phyloP scores from a whole-genome alignment of 2,113 vertebrate genomes.

The Azemiops feae region DNA sequence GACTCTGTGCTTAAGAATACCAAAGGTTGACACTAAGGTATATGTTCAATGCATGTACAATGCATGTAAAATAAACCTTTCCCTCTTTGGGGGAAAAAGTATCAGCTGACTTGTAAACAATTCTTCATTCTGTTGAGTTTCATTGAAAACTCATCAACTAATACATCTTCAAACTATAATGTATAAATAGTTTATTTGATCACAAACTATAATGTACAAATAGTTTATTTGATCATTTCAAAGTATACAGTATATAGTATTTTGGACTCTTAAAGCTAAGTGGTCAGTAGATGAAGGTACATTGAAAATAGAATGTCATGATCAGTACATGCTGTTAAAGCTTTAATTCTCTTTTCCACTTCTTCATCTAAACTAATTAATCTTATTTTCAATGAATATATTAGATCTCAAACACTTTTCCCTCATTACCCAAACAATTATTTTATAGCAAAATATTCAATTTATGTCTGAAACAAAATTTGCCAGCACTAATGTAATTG shows the following conservation, averaged over 20 bases:
- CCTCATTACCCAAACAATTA: conserved; percentile 24
- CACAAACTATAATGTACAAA: conserved; percentile 11
- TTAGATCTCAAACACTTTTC: conserved; percentile 8
- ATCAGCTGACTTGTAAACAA: not conserved
- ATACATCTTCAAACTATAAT: not conserved
- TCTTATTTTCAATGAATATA: conserved; percentile 32
- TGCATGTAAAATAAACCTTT: not conserved
- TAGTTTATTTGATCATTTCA: conserved; percentile 36
- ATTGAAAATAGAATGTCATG: not conserved
- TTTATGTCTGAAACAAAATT: conserved; percentile 26
- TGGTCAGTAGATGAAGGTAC: conserved; percentile 20
- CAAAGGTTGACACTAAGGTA: not conserved
- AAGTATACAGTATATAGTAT: not conserved
- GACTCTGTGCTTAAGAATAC: not conserved
- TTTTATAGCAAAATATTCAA: conserved; percentile 26
- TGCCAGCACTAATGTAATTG: not conserved
- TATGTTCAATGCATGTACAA: not conserved
- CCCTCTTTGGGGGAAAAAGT: not conserved
- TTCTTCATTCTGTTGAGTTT: not conserved
- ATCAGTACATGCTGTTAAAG: not conserved
- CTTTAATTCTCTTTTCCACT: conserved; percentile 38
- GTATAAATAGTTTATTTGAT: conserved; percentile 35
- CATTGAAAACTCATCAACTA: not conserved
- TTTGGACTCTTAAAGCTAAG: not conserved
- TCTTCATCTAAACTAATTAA: conserved; percentile 15